Percentiles rank a stretch among this genome's conserved stretches.
Evolutionary conservation across 2,113 vertebrate genomes (phyloP).

Genomic region (Paramisgurnus dabryanus): DNA sequence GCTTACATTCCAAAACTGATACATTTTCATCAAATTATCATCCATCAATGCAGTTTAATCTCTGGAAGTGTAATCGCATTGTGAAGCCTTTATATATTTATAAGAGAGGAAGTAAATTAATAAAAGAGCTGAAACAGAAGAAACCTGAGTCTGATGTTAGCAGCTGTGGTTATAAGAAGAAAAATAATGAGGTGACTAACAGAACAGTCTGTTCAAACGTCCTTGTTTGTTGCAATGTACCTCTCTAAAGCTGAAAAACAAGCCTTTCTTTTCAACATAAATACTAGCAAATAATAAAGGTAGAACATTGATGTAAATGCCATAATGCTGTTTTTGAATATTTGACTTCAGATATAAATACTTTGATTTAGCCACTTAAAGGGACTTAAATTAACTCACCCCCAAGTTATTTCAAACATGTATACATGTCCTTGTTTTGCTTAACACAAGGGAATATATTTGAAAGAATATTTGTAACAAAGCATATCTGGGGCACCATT

Average conservation of each 20-base stretch:
- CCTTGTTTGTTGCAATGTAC: slow-evolving; percentile 41
- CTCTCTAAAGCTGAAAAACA: neutral
- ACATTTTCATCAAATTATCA: slow-evolving; percentile 18
- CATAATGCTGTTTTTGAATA: too few relatives aligned
- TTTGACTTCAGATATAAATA: too few relatives aligned
- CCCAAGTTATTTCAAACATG: too few relatives aligned
- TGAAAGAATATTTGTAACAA: too few relatives aligned
- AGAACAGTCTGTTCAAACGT: slow-evolving; percentile 35
- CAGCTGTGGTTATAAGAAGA: slow-evolving; percentile 7
- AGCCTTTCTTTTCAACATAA: too few relatives aligned
- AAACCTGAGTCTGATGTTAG: neutral
- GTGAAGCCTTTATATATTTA: slow-evolving; percentile 34
- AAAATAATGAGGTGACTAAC: slow-evolving; percentile 49
- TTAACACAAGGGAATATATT: too few relatives aligned
- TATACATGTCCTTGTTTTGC: too few relatives aligned
- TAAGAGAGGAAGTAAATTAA: slow-evolving; percentile 19
- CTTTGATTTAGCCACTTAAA: too few relatives aligned
- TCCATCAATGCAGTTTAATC: slow-evolving; percentile 17
- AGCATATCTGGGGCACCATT: too few relatives aligned
- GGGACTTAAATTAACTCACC: too few relatives aligned
- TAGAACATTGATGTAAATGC: too few relatives aligned
- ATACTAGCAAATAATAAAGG: too few relatives aligned
- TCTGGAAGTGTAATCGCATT: slow-evolving; percentile 8
- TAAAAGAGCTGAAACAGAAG: slow-evolving; percentile 12
- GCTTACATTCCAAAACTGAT: neutral